Conservation (phyloP, 2,113 vertebrate species). For the Acanthisitta chloris region DNA sequence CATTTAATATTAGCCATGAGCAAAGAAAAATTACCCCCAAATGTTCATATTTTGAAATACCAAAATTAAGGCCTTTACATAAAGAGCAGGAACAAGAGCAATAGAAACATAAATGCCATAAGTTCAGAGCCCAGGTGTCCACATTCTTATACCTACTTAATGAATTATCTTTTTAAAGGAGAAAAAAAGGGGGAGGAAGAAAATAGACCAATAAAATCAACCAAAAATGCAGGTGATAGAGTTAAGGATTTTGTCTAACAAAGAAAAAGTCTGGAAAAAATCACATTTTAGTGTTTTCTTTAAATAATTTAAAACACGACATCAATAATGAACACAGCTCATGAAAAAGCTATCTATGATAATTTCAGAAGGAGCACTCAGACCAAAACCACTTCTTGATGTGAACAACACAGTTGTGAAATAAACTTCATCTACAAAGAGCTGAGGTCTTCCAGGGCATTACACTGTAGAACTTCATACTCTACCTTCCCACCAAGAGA, state of each 20-base stretch:
- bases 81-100: background rate
- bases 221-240: background rate
- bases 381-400: background rate
- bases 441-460: background rate
- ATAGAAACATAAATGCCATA: background rate
- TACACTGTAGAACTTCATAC: background rate
- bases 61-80: background rate
- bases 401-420: background rate
- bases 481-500: background rate
- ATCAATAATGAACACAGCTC: background rate
- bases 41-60: background rate
- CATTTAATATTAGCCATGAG: background rate
- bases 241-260: background rate
- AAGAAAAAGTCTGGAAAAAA: background rate
- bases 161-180: background rate
- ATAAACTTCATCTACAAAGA: background rate
- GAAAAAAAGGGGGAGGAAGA: no score
- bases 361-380: background rate
- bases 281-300: background rate
- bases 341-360: background rate
- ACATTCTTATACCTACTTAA: background rate
- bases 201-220: background rate
- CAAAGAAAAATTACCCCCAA: background rate
- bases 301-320: background rate
- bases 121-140: background rate